Percentiles rank a stretch among this genome's conserved stretches.
Evolutionary conservation across 1,140 invertebrate genomes (phyloP).

Genomic region (Oreohelix idahoensis): DNA sequence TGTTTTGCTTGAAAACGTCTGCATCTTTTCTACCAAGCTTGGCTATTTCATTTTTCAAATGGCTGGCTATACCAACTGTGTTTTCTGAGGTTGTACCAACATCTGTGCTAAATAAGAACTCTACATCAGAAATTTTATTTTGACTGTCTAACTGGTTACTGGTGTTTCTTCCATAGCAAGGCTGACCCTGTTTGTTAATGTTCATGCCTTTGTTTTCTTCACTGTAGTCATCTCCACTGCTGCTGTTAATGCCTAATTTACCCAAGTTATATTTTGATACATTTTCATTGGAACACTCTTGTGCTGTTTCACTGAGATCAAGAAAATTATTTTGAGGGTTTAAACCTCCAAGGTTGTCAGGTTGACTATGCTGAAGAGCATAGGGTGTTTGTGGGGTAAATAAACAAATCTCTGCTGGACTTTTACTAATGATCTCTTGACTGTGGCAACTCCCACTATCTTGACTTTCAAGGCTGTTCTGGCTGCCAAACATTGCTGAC

Average conservation of each 20-base stretch:
- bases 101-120: conserved; percentile 31
- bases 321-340: conserved; percentile 2
- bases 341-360: conserved; percentile 14
- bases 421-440: conserved; percentile 6
- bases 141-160: conserved; percentile 40
- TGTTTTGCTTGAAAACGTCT: conserved; percentile 9
- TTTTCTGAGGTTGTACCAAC: conserved; percentile 27
- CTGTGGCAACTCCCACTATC: conserved; percentile 29
- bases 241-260: not conserved
- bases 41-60: conserved; percentile 7
- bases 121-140: conserved; percentile 39
- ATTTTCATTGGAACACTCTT: conserved; percentile 26
- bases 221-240: conserved; percentile 18
- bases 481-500: conserved; percentile 49
- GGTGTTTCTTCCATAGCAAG: not conserved
- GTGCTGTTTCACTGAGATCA: conserved; percentile 40
- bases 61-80: conserved; percentile 9
- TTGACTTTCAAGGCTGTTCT: conserved; percentile 10
- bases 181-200: not conserved
- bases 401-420: conserved; percentile 1
- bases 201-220: conserved; percentile 4
- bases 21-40: conserved; percentile 28
- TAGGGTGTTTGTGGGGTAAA: conserved; percentile 37
- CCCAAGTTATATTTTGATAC: not conserved
- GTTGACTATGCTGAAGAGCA: conserved; percentile 52